Percentiles rank a stretch among this genome's conserved stretches.
These are phyloP conservation scores for Loripinus fragilis DNA, from an alignment of 2,888 invertebrate species.

Conservation along the genomic window DNA sequence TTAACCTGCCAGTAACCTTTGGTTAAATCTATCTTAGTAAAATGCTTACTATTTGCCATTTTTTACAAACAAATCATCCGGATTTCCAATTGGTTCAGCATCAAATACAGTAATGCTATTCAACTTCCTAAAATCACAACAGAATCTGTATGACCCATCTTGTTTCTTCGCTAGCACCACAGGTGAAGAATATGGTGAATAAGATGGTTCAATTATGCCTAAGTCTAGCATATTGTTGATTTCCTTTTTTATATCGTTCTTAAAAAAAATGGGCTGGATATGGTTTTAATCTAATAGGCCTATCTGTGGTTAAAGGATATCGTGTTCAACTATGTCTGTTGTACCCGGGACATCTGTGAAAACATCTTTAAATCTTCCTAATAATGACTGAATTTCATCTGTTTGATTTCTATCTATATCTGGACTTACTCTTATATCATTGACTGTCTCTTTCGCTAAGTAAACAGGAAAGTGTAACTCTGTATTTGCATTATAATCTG, in stretches of 20 bases:
- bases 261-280: not conserved
- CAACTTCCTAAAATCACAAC: not conserved
- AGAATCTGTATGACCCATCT: not conserved
- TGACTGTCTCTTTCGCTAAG: not conserved
- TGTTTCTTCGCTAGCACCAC: not conserved
- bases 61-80: not conserved
- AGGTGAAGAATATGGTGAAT: not conserved
- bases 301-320: not conserved
- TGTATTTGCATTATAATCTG: not conserved
- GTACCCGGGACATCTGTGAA: not conserved
- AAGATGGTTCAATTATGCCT: not conserved
- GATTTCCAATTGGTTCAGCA: not conserved
- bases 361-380: not conserved
- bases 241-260: not conserved
- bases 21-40: not conserved
- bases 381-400: not conserved
- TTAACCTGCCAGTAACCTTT: constrained; percentile 4
- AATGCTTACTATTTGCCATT: not conserved
- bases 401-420: not conserved
- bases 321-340: not conserved
- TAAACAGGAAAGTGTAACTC: not conserved
- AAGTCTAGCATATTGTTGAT: not conserved
- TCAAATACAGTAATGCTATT: not conserved
- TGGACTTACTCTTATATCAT: not conserved
- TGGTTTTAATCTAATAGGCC: not conserved